Conservation (phyloP, 1,140 invertebrate genomes). For the Panagrolaimus sp. region DNA sequence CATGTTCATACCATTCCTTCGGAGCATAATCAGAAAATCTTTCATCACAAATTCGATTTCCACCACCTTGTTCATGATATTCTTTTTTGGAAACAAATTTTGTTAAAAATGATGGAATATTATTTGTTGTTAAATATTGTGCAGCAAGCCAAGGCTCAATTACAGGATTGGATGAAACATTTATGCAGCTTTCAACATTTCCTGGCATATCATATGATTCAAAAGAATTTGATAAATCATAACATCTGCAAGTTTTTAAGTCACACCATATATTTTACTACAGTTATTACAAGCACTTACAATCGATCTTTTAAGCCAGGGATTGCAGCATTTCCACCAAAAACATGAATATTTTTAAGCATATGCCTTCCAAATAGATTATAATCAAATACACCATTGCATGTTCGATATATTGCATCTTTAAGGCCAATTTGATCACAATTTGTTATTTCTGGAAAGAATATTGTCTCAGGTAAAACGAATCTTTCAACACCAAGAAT, state of each 20-base stretch:
- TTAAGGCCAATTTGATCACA: constrained; percentile 87
- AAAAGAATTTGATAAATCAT: constrained; percentile 24
- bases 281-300: too few relatives aligned
- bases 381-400: constrained; percentile 60
- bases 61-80: constrained; percentile 19
- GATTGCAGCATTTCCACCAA: constrained; percentile 73
- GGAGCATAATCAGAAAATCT: constrained; percentile 8
- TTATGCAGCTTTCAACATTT: constrained; percentile 21
- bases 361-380: constrained; percentile 66
- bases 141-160: constrained; percentile 15
- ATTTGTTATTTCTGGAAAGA: constrained; percentile 87
- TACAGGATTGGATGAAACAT: constrained; percentile 16
- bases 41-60: neutral
- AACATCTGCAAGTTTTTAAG: neutral
- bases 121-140: neutral
- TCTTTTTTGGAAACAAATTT: constrained; percentile 15
- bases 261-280: too few relatives aligned
- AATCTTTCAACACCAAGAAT: constrained; percentile 76
- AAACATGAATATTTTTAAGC: constrained; percentile 78
- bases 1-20: neutral
- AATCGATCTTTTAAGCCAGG: constrained; percentile 67
- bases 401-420: constrained; percentile 70
- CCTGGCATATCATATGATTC: constrained; percentile 11
- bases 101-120: neutral
- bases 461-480: constrained; percentile 85